Base-by-base conservation (phyloP, 2,797 vertebrate genomes). In the Thaleichthys pacificus region DNA sequence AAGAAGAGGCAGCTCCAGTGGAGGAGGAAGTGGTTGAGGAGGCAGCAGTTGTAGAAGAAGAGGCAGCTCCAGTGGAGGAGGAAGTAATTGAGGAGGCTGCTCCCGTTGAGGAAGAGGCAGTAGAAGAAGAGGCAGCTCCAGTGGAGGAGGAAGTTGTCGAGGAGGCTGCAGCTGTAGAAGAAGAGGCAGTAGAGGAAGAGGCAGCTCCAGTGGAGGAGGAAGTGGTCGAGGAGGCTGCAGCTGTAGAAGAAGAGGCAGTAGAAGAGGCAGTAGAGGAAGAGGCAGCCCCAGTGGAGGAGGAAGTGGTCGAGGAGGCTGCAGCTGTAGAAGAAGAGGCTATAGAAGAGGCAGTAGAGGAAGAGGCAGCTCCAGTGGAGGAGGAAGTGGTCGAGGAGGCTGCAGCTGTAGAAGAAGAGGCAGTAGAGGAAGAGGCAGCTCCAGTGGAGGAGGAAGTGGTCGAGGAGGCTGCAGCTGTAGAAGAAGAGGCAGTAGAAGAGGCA, bases 61-160 rank as follows among this genome's bases (percentile, higher is more conserved):
- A 74, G 1, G 22, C 17, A n/a, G 51, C 8, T 5, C 67, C 61
- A 28, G 79, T 54, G 19, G 83, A 84, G 58, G 84, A 75, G 12
- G 71, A 54, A 15, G 56, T 14, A 3, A 51, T 57, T 35, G 75
- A 69, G n/a, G 66, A 68, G 21, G 38, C 5, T 38, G 24, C 66
- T 2, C 17, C 51, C 4, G 51, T 22, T 1, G 68, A 64, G 17
- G 73, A 65, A 19, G 68, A 3, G 3, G 14, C 51, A 74, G 69
- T 71, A 38, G 21, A 49, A 35, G 68, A 75, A 5, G 68, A 57
- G 17, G 22, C 51, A 56, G 51, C 15, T 17, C 67, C 57, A 28
- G 78, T 54, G 21, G 83, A 84, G 58, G 84, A 75, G 12, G 71
- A 38, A 19, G 56, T n/a, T 3, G 66, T 42, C 19, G 75, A 64